phyloP scores from a whole-genome alignment of 2,888 invertebrate genomes.

The Bugula neritina region DNA sequence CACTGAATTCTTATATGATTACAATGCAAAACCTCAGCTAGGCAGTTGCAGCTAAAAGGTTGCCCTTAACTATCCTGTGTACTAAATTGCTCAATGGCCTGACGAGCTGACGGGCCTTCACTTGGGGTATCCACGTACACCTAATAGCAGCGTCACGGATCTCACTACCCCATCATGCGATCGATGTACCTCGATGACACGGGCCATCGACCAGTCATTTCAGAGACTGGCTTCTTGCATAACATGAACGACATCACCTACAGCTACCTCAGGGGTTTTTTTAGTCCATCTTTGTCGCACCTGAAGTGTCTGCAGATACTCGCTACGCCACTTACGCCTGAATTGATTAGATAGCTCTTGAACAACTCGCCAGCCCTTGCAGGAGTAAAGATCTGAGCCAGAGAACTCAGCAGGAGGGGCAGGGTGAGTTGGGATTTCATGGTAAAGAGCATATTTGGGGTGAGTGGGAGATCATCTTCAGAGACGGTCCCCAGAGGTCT shows the following conservation, averaged over 20 bases:
- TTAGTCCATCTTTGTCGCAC: constrained; percentile 18
- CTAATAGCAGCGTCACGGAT: not conserved
- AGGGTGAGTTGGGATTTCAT: not conserved
- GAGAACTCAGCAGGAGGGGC: not conserved
- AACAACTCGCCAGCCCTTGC: constrained; percentile 17
- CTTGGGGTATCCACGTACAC: not conserved
- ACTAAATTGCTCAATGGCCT: constrained; percentile 17
- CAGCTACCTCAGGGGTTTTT: constrained; percentile 4
- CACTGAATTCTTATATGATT: too few species aligned
- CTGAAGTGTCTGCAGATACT: constrained; percentile 9
- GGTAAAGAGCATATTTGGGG: not conserved
- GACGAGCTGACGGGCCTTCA: not conserved
- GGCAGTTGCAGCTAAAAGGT: too few species aligned
- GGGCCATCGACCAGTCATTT: constrained; percentile 12
- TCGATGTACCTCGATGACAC: not conserved
- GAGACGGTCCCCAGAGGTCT: constrained; percentile 5
- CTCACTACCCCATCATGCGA: constrained; percentile 16
- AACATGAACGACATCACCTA: constrained; percentile 23
- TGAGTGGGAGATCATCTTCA: not conserved
- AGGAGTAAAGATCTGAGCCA: not conserved
- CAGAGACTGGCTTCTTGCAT: not conserved
- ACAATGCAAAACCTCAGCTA: too few species aligned
- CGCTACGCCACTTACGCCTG: constrained; percentile 11
- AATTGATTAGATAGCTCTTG: constrained; percentile 10
- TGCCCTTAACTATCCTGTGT: too few species aligned